Conservation (phyloP, 2,113 vertebrate species). For the Mohoua ochrocephala region DNA sequence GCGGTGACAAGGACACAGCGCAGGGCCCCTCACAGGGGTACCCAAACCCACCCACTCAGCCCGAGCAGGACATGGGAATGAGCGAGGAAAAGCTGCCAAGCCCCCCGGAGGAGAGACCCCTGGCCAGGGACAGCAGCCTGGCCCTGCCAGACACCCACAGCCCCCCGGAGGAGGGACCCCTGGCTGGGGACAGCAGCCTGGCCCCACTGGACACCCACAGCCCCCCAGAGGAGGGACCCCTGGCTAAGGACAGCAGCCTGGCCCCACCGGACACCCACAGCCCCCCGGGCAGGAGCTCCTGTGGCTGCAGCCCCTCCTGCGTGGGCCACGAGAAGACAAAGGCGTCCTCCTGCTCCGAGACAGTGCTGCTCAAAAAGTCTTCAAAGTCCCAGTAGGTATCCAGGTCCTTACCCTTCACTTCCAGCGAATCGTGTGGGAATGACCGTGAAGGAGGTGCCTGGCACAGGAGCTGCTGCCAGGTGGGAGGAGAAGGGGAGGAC, state of each 20-base stretch:
- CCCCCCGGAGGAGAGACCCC: neutral
- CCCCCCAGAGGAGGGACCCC: neutral
- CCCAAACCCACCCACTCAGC: neutral
- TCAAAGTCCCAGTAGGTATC: conserved; percentile 73
- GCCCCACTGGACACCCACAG: conserved; percentile 23
- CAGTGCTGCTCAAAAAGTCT: conserved; percentile 60
- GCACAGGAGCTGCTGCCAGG: neutral
- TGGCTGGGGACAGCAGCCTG: neutral
- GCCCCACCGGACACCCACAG: conserved; percentile 25
- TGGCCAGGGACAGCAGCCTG: neutral
- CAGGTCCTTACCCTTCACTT: rapidly evolving
- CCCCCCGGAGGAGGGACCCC: neutral
- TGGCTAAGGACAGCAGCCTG: neutral
- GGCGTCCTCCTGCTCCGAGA: conserved; percentile 60
- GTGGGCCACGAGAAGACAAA: conserved; percentile 60
- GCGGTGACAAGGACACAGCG: neutral
- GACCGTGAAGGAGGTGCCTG: neutral
- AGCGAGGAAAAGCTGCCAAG: conserved; percentile 9
- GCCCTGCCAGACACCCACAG: conserved; percentile 30
- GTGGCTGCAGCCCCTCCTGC: conserved; percentile 67
- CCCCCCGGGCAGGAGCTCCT: conserved; percentile 33
- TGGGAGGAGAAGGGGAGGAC: neutral
- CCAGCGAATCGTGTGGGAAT: rapidly evolving
- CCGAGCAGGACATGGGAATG: neutral
- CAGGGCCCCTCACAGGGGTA: neutral